Percentiles rank a stretch among this genome's conserved stretches.
phyloP scores from a whole-genome alignment of 2,888 invertebrate genomes.

The Machimus rusticus region DNA sequence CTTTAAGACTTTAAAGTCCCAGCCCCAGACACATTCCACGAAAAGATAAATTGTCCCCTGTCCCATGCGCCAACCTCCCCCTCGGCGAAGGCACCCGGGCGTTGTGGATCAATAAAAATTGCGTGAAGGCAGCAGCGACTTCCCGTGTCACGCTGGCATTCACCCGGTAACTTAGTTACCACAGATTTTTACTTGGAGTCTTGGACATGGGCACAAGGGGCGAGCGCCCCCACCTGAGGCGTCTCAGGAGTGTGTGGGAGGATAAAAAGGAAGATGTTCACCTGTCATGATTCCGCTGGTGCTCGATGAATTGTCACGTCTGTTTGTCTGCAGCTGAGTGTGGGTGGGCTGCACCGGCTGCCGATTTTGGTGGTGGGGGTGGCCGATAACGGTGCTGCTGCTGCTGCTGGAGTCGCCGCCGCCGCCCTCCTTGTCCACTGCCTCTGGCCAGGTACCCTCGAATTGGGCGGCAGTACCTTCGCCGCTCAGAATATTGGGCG shows the following conservation, averaged over 20 bases:
- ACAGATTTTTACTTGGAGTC: background rate
- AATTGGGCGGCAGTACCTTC: slow-evolving; percentile 46
- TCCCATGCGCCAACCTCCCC: background rate
- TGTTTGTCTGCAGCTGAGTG: slow-evolving; percentile 8
- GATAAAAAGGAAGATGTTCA: background rate
- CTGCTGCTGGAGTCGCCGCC: slow-evolving; percentile 34
- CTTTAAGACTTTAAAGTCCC: background rate
- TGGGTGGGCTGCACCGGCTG: background rate
- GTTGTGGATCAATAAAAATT: background rate
- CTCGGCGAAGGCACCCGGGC: background rate
- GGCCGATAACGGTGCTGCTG: background rate
- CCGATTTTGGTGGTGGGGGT: background rate
- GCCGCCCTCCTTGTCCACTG: background rate
- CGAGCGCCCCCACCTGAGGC: background rate
- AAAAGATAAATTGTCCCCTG: background rate
- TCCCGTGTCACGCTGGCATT: background rate
- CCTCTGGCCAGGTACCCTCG: slow-evolving; percentile 36
- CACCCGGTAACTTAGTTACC: background rate
- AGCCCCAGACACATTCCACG: background rate
- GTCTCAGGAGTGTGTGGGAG: background rate
- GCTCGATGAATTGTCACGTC: slow-evolving; percentile 13
- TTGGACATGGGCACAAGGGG: background rate
- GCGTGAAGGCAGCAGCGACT: background rate
- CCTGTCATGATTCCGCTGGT: slow-evolving; percentile 42
- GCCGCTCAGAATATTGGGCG: slow-evolving; percentile 38